A percentile compares a stretch with the other conserved stretches of the same genome.
Conservation (phyloP, 2,888 invertebrate species). For the Flabesymbios commensalis region DNA sequence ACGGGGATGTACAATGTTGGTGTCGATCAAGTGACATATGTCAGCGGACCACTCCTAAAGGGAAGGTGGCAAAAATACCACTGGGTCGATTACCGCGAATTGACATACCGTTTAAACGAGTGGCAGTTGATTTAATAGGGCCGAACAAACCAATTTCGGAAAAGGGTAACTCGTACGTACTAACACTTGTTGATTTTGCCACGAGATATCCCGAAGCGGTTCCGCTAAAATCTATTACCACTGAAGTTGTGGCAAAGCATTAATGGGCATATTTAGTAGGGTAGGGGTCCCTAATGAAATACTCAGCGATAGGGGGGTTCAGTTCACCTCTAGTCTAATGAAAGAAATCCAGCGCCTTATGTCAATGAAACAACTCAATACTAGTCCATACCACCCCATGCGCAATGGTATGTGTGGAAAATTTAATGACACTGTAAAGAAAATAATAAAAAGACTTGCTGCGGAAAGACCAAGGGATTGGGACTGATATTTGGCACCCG, state of each 20-base stretch:
- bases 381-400: slow-evolving; percentile 29
- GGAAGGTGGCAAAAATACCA: slow-evolving; percentile 5
- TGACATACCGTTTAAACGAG: slow-evolving; percentile 6
- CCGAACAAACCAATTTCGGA: slow-evolving; percentile 24
- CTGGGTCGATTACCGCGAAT: slow-evolving; percentile 10
- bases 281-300: slow-evolving; percentile 32
- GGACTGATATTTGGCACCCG: slow-evolving; percentile 31
- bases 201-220: slow-evolving; percentile 19
- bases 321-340: slow-evolving; percentile 32
- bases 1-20: background rate
- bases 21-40: slow-evolving; percentile 12
- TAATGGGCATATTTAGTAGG: slow-evolving; percentile 27
- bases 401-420: slow-evolving; percentile 28
- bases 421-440: slow-evolving; percentile 32
- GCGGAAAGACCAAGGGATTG: slow-evolving; percentile 29
- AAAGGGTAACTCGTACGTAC: slow-evolving; percentile 30
- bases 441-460: slow-evolving; percentile 22
- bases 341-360: slow-evolving; percentile 22
- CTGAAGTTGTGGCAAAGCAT: slow-evolving; percentile 33
- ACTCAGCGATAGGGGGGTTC: slow-evolving; percentile 33
- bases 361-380: slow-evolving; percentile 19
- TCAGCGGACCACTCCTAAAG: slow-evolving; percentile 9
- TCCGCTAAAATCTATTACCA: slow-evolving; percentile 3
- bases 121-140: slow-evolving; percentile 12
- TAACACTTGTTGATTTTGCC: slow-evolving; percentile 30